These are phyloP conservation scores for Callithrix jacchus DNA, from an alignment of 2,113 vertebrate species.

Conservation along the genomic window DNA sequence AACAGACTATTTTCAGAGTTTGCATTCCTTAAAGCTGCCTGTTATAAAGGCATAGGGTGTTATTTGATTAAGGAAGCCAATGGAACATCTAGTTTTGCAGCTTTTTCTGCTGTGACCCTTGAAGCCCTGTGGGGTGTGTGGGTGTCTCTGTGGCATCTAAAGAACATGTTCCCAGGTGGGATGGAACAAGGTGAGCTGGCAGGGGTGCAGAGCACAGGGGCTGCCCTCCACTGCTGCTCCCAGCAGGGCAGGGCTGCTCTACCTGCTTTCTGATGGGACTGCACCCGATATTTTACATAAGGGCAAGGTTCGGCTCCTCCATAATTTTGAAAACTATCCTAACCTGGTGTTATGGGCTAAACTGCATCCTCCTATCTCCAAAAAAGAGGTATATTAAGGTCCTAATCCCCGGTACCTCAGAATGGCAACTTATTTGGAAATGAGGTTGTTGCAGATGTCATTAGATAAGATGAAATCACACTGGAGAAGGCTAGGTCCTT, in stretches of 20 bases:
- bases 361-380: not conserved
- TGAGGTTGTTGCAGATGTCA: fast-evolving
- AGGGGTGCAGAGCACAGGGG: fast-evolving
- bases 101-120: not conserved
- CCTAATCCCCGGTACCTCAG: not conserved
- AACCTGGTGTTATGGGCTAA: not conserved
- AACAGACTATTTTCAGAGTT: not conserved
- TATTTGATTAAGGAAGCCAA: not conserved
- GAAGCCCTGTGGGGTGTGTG: not conserved
- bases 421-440: not conserved
- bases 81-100: not conserved
- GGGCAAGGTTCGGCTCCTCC: not conserved
- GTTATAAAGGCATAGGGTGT: not conserved
- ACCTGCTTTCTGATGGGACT: not conserved
- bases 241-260: fast-evolving
- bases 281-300: not conserved
- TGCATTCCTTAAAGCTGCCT: not conserved
- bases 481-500: not conserved
- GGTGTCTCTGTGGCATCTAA: not conserved
- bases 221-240: too few species aligned
- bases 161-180: fast-evolving
- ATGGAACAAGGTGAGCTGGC: not conserved
- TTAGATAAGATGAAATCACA: not conserved
- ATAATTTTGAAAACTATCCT: not conserved
- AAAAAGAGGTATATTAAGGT: not conserved